A percentile compares a stretch with the other conserved stretches of the same genome.
These are phyloP conservation scores for Pao palembangensis DNA, from an alignment of 2,113 vertebrate species.

Conservation along the genomic window DNA sequence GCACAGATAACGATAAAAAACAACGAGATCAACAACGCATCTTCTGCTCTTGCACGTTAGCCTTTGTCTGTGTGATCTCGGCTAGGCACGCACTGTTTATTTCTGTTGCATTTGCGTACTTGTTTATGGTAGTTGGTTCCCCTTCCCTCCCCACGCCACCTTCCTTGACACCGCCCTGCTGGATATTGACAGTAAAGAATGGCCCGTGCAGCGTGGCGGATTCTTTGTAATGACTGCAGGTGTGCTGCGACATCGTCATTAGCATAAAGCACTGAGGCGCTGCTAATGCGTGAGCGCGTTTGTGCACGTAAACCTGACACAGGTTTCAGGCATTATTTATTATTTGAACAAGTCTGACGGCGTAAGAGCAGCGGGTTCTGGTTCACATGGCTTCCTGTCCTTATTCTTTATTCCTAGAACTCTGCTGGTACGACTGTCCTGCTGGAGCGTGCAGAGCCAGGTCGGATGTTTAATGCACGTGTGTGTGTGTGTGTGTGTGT, in stretches of 20 bases:
- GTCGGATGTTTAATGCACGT: conserved; percentile 15
- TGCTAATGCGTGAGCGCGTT: conserved; percentile 47
- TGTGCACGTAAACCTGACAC: conserved; percentile 44
- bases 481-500: conserved; percentile 24
- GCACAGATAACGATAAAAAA: conserved; percentile 15
- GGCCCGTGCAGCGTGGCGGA: conserved; percentile 54
- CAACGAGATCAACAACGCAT: no score
- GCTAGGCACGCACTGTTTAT: no score
- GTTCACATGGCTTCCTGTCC: background rate
- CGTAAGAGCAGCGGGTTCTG: background rate
- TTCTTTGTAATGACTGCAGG: conserved; percentile 58
- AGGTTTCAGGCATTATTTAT: background rate
- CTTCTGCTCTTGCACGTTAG: no score
- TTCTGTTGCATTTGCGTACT: background rate
- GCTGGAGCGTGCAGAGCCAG: conserved; percentile 17
- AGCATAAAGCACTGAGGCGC: conserved; percentile 56
- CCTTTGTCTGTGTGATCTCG: no score
- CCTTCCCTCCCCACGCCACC: conserved; percentile 2
- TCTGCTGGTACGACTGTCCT: conserved; percentile 20
- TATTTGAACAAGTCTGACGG: background rate
- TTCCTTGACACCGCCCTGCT: conserved; percentile 11
- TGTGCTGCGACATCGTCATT: conserved; percentile 42
- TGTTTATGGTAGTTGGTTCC: background rate
- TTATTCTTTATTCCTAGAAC: conserved; percentile 24
- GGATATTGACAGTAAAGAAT: conserved; percentile 46